Evolutionary conservation across 2,888 invertebrate species (phyloP).

Genomic region (Drosophila ezoana): DNA sequence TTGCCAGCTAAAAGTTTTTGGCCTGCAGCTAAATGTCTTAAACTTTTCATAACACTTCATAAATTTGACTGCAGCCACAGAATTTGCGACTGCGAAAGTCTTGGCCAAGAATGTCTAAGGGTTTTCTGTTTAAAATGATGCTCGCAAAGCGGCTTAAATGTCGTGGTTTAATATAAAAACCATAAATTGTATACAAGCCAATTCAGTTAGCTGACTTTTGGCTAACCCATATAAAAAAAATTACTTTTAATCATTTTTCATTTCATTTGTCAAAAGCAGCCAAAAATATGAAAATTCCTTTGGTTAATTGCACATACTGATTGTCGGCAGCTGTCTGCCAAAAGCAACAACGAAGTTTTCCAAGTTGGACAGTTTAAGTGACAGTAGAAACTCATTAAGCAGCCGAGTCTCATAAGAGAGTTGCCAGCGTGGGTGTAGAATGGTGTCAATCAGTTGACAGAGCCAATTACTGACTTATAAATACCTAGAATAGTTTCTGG

Average conservation of each 20-base stretch:
- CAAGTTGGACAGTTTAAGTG: slow-evolving; percentile 7
- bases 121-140: slow-evolving; percentile 9
- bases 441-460: too few species aligned
- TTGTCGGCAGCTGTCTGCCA: slow-evolving; percentile 36
- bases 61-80: slow-evolving; percentile 30
- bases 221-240: slow-evolving; percentile 25
- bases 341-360: slow-evolving; percentile 1
- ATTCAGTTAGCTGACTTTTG: background rate
- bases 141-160: background rate
- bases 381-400: background rate
- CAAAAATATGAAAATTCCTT: slow-evolving; percentile 1
- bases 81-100: slow-evolving; percentile 1
- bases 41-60: slow-evolving; percentile 58
- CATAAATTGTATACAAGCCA: background rate
- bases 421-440: too few species aligned
- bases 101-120: background rate
- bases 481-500: too few species aligned
- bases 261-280: background rate
- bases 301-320: slow-evolving; percentile 3
- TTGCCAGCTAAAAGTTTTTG: slow-evolving; percentile 36
- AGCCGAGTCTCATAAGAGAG: background rate
- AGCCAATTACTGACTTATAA: too few species aligned
- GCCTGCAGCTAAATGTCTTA: slow-evolving; percentile 31
- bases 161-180: too few species aligned
- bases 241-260: too few species aligned